A percentile compares a stretch with the other conserved stretches of the same genome.
Evolutionary conservation across 2,113 vertebrate genomes (phyloP).

Genomic region (Eupsittula cactorum): DNA sequence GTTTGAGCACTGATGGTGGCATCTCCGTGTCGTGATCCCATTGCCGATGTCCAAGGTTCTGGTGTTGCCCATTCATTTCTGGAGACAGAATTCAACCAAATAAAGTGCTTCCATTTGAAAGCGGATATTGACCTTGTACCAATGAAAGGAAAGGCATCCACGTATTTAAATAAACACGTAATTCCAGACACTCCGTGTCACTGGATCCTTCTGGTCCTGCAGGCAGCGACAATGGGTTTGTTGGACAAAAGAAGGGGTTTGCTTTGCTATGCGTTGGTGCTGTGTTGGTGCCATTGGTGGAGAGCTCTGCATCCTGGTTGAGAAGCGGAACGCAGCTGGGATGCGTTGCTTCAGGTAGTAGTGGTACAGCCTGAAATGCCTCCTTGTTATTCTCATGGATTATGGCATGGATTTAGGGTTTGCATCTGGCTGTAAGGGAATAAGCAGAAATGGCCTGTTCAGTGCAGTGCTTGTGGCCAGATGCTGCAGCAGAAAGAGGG

Average conservation of each 20-base stretch:
- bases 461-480: background rate
- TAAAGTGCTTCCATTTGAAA: constrained; percentile 74
- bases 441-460: background rate
- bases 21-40: constrained; percentile 50
- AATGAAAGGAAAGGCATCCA: constrained; percentile 41
- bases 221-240: background rate
- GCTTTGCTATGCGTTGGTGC: background rate
- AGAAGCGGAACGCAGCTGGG: background rate
- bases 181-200: background rate
- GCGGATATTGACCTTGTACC: constrained; percentile 56
- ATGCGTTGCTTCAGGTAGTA: background rate
- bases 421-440: background rate
- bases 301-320: background rate
- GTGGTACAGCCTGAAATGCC: background rate
- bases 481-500: background rate
- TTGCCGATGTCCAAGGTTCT: constrained; percentile 53
- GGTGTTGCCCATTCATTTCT: constrained; percentile 66
- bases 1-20: constrained; percentile 65
- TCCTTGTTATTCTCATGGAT: background rate
- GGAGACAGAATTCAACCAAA: constrained; percentile 76
- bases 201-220: background rate
- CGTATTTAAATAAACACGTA: constrained; percentile 70
- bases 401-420: background rate
- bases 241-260: background rate
- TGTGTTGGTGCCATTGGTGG: background rate